Evolutionary conservation across 2,888 invertebrate genomes (phyloP).

Genomic region (Dasypogon diadema): DNA sequence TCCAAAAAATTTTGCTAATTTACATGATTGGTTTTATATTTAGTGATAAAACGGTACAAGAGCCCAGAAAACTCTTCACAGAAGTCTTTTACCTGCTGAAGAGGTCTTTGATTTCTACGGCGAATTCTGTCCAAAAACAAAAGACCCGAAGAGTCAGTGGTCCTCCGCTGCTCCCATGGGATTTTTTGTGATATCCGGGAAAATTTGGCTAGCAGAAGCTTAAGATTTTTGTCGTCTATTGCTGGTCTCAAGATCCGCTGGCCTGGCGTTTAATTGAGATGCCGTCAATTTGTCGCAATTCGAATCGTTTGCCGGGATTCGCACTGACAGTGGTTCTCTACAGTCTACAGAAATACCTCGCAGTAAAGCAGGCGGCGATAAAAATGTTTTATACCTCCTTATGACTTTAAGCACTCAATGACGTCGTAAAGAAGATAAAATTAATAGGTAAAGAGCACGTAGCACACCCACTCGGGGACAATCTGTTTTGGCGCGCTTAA

Average conservation of each 20-base stretch:
- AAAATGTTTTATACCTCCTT: slow-evolving; percentile 9
- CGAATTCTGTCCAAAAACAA: neutral
- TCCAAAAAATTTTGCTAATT: slow-evolving; percentile 4
- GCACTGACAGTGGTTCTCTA: no score
- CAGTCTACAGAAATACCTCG: neutral
- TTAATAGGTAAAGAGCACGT: slow-evolving; percentile 29
- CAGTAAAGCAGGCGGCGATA: neutral
- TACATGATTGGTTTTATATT: slow-evolving; percentile 18
- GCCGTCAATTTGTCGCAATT: no score
- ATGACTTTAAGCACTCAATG: slow-evolving; percentile 12
- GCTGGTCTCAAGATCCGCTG: no score
- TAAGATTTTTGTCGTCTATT: no score
- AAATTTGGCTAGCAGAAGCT: no score
- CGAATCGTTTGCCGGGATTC: no score
- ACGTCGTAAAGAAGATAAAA: slow-evolving; percentile 13
- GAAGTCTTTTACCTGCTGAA: slow-evolving; percentile 4
- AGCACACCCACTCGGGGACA: slow-evolving; percentile 15
- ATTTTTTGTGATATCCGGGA: no score
- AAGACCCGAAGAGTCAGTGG: neutral
- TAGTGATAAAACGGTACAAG: slow-evolving; percentile 26
- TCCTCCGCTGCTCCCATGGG: neutral
- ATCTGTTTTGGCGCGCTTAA: neutral
- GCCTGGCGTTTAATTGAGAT: no score
- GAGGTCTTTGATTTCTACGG: slow-evolving; percentile 17
- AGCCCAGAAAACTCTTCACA: slow-evolving; percentile 16